Evolutionary conservation across 2,113 vertebrate species (phyloP), one percentile per base, ranked within the genome.

Genomic region (Hemibagrus wyckioides): DNA sequence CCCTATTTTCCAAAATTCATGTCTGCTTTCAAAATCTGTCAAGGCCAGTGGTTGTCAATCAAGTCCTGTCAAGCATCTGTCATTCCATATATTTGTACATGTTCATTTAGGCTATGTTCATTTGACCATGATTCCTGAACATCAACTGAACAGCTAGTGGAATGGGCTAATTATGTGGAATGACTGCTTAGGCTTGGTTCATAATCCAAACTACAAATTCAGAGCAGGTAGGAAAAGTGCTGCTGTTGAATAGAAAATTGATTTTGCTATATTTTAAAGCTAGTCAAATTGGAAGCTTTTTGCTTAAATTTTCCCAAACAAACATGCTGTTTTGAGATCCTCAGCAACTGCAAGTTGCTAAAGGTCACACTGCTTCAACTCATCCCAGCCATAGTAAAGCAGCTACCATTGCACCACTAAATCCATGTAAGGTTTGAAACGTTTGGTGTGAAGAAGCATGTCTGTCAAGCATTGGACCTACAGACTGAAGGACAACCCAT

Each of bases 401-500:
- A 90, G 91, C 57, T 92, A 91, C 93, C 96, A 96, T 98, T 96
- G 96, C 97, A 97, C 97, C 97, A 97, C 96, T 95, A 92, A 93
- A 96, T 95, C 95, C 96, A 96, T 96, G 96, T 97, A 96, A 96
- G 93, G 90, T 91, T 80, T 92, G 90, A 61, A 83, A 79, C 50
- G 82, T 82, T 87, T 95, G 94, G 94, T 94, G 93, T 91, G 80
- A 92, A 89, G 69, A 94, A 91, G 91, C 65, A 80, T 94, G 91
- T 76, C 83, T 94, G 86, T 87, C 92, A 82, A 90, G 81, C 92
- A 89, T 84, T 90, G 89, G 91, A 95, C 92, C 91, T 83, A 85
- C 63, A 52, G 93, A 92, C 93, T 96, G 95, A 97, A 95, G 93
- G 95, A 96, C 59, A 86, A 65, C 71, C 75, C 89, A 92, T 84